These are phyloP conservation scores for Dryadula phaetusa DNA, from an alignment of 2,888 invertebrate species.

Conservation along the genomic window DNA sequence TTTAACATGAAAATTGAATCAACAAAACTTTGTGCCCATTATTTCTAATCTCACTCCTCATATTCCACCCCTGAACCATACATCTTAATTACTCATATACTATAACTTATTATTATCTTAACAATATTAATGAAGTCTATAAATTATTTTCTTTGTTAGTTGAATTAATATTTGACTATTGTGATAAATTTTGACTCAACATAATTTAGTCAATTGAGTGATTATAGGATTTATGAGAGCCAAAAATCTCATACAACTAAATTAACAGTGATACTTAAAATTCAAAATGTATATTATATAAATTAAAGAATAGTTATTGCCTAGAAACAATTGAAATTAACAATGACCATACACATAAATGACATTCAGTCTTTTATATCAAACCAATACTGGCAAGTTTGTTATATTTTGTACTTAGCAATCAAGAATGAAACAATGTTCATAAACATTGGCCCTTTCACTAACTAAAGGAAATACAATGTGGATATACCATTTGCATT, in stretches of 20 bases:
- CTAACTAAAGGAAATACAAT: conserved; percentile 60
- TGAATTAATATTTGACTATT: conserved; percentile 37
- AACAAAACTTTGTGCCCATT: conserved; percentile 40
- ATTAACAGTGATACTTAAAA: conserved; percentile 46
- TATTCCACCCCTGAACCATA: conserved; percentile 20
- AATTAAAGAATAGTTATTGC: conserved; percentile 52
- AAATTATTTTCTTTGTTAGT: conserved; percentile 53
- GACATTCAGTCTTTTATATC: conserved; percentile 83
- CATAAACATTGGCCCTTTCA: conserved; percentile 70
- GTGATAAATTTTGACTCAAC: conserved; percentile 21
- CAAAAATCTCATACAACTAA: conserved; percentile 38
- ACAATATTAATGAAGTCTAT: conserved; percentile 53
- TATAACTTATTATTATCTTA: conserved; percentile 33
- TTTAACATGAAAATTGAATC: conserved; percentile 7
- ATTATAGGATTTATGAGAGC: conserved; percentile 18
- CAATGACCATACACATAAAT: conserved; percentile 72
- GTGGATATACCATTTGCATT: background rate
- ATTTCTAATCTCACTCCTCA: conserved; percentile 40
- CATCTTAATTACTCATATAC: conserved; percentile 10
- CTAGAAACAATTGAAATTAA: conserved; percentile 68
- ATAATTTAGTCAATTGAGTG: conserved; percentile 1
- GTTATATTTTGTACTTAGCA: conserved; percentile 83
- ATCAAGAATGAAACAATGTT: conserved; percentile 63
- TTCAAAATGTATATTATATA: conserved; percentile 45
- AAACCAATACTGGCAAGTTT: conserved; percentile 85